Conservation (phyloP, 2,113 vertebrate genomes). For the Plotosus lineatus region DNA sequence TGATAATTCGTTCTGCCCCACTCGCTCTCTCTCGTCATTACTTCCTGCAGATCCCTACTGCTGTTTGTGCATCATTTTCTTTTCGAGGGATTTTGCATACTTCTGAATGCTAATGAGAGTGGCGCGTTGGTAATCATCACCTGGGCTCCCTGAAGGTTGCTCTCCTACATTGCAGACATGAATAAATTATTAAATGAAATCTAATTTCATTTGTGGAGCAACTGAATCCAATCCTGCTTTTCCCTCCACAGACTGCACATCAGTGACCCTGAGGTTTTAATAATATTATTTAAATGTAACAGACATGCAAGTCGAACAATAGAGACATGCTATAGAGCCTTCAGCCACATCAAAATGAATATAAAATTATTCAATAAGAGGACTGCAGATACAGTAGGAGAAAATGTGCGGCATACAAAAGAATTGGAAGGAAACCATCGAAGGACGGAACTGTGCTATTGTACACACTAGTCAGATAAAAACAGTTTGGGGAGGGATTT, state of each 20-base stretch:
- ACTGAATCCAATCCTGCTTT: constrained; percentile 66
- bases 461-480: background rate
- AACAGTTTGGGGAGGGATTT: no score
- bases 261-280: constrained; percentile 65
- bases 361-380: constrained; percentile 32
- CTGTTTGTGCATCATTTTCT: constrained; percentile 64
- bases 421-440: background rate
- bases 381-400: constrained; percentile 9
- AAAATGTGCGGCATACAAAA: background rate
- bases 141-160: constrained; percentile 60
- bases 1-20: constrained; percentile 47
- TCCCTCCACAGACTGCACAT: constrained; percentile 58
- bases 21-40: constrained; percentile 29
- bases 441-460: background rate
- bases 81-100: constrained; percentile 65
- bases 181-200: constrained; percentile 77
- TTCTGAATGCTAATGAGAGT: constrained; percentile 67
- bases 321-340: constrained; percentile 13
- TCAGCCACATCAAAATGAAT: constrained; percentile 16
- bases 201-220: constrained; percentile 64
- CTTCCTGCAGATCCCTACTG: constrained; percentile 42
- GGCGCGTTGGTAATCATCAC: constrained; percentile 72
- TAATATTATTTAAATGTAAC: constrained; percentile 55
- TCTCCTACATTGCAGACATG: constrained; percentile 60
- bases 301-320: constrained; percentile 38